Base-by-base conservation (phyloP, 1,140 invertebrate species). In the Cylas formicarius region DNA sequence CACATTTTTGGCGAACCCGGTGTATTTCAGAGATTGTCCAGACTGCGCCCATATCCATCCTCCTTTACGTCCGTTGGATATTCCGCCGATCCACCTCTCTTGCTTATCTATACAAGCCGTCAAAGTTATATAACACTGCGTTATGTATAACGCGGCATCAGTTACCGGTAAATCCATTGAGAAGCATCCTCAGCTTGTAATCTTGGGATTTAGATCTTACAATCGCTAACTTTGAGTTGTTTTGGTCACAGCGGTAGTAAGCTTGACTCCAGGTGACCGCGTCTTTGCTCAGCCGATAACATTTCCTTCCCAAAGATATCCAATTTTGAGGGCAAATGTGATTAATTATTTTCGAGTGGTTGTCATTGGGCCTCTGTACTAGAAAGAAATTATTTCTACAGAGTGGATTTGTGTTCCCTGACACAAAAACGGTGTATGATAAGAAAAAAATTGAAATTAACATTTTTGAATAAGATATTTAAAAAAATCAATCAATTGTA, bases 21-120 rank as follows among this genome's bases (percentile, higher is more conserved):
- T 49, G 23, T 55, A 59, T 7, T 19, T 46, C 11, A 59, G 13
- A 2, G 48, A 48, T 44, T 73, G 67, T 20, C 81, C 76, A 27
- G 77, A 74, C 3, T 72, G 70, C 2, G 77, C 81, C 82, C 82
- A 86, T 54, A 77, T 75, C 82, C 82, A 86, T 2, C 70, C 59
- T 51, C 71, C 70, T 43, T 72, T 62, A 20, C 70, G 65, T 74
- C 77, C 81, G 65, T 86, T 78, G 59, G 78, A 86, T 28, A 80
- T 75, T 3, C 81, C 82, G 6, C 81, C 82, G 47, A 85, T 81
- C 82, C 83, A 86, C 51, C 82, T 70, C 48, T 81, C 81, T n/a
- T 41, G 22, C 31, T 42, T 41, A 29, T 48, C 46, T 48, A 41
- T 7, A 9, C 24, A 33, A 29, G 5, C 20, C 17, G 32, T 2